Evolutionary conservation across 2,797 vertebrate genomes (phyloP).

Genomic region (Heteromormyrus szaboi): DNA sequence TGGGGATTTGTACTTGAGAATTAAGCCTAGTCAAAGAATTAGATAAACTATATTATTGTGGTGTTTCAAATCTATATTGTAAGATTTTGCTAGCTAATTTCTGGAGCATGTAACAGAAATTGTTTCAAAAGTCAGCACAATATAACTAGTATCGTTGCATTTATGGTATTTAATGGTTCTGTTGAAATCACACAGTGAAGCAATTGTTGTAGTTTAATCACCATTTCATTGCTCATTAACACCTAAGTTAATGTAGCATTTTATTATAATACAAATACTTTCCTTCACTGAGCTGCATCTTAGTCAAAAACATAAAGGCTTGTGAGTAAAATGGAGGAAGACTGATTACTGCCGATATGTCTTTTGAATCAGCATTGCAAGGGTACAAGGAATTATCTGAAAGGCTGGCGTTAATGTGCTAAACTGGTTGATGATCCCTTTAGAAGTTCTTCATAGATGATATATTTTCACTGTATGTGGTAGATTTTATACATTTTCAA

Average conservation of each 20-base stretch:
- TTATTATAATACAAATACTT: constrained; percentile 8
- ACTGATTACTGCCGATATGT: not conserved
- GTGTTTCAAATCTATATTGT: not conserved
- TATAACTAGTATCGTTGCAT: not conserved
- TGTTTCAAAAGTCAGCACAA: not conserved
- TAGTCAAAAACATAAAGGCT: constrained; percentile 3
- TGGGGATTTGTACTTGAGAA: not conserved
- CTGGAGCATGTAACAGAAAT: not conserved
- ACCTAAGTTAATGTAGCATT: constrained; percentile 18
- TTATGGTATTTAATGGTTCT: not conserved
- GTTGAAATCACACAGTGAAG: not conserved
- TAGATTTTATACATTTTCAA: not conserved
- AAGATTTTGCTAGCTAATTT: not conserved
- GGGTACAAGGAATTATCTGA: not conserved
- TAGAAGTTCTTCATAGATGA: not conserved
- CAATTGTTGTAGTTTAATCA: not conserved
- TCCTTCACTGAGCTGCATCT: not conserved
- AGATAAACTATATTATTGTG: not conserved
- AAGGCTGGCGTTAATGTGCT: not conserved
- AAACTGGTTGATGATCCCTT: not conserved
- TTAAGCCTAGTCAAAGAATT: not conserved
- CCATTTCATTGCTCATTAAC: constrained; percentile 14
- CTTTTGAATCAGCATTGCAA: not conserved
- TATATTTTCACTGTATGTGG: not conserved
- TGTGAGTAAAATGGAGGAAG: constrained; percentile 6